Conservation (phyloP, 1,140 invertebrate species). For the Babylonia areolata region DNA sequence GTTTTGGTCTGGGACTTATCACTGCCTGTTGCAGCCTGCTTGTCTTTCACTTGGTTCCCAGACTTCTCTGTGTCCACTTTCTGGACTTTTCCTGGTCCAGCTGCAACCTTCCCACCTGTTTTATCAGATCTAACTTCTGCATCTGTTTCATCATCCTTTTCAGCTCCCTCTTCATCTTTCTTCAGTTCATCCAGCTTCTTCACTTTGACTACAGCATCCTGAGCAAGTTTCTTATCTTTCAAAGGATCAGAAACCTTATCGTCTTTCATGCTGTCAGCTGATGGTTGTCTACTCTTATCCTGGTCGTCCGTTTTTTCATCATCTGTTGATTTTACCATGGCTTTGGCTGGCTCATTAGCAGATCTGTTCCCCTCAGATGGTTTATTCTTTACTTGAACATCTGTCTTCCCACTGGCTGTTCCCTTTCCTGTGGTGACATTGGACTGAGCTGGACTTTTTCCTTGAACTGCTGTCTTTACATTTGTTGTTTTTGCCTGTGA, state of each 20-base stretch:
- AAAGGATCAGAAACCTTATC: neutral
- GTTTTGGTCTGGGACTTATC: neutral
- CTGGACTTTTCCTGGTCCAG: neutral
- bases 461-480: neutral
- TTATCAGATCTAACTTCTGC: neutral
- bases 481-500: neutral
- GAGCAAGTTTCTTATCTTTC: conserved; percentile 1
- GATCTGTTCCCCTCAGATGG: neutral
- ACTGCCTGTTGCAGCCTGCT: neutral
- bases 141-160: neutral
- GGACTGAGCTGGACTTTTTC: neutral
- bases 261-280: neutral
- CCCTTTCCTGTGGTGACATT: neutral
- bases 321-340: too few species aligned
- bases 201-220: neutral
- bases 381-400: neutral
- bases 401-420: neutral
- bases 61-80: neutral
- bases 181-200: neutral
- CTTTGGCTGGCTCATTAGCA: neutral
- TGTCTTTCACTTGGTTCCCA: conserved; percentile 1
- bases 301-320: neutral
- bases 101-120: neutral
- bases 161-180: neutral
- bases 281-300: neutral